Conservation (phyloP, 2,888 invertebrate species). For the Thalpophila matura region DNA sequence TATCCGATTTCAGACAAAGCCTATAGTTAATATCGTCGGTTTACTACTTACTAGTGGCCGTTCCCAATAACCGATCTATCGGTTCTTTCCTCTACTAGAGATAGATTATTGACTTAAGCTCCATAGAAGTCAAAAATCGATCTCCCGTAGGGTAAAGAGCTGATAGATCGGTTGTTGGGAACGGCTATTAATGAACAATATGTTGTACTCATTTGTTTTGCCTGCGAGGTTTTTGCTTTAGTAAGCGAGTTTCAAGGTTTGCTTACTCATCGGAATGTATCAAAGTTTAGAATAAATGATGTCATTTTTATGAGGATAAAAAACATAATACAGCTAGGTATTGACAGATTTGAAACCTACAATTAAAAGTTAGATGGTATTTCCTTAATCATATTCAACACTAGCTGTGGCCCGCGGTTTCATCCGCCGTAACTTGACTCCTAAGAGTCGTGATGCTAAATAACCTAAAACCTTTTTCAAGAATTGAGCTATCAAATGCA, state of each 20-base stretch:
- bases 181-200: conserved; percentile 29
- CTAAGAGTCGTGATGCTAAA: too few species aligned
- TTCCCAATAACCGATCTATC: too few species aligned
- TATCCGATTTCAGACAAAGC: conserved; percentile 33
- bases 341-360: background rate
- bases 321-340: background rate
- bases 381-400: conserved; percentile 10
- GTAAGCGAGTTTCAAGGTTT: conserved; percentile 31
- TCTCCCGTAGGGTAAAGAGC: too few species aligned
- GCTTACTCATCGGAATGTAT: conserved; percentile 28
- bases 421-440: too few species aligned
- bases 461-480: too few species aligned
- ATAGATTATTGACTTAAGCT: too few species aligned
- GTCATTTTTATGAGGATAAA: conserved; percentile 18
- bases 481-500: too few species aligned
- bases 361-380: background rate
- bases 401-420: too few species aligned
- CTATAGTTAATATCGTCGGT: conserved; percentile 10
- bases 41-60: too few species aligned
- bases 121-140: too few species aligned
- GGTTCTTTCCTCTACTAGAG: too few species aligned
- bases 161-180: too few species aligned
- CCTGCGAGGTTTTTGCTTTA: conserved; percentile 29
- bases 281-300: conserved; percentile 25
- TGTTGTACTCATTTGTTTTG: conserved; percentile 31